Percentiles rank a stretch among this genome's conserved stretches.
Conservation (phyloP, 2,888 invertebrate species). For the Nomada hirtipes region DNA sequence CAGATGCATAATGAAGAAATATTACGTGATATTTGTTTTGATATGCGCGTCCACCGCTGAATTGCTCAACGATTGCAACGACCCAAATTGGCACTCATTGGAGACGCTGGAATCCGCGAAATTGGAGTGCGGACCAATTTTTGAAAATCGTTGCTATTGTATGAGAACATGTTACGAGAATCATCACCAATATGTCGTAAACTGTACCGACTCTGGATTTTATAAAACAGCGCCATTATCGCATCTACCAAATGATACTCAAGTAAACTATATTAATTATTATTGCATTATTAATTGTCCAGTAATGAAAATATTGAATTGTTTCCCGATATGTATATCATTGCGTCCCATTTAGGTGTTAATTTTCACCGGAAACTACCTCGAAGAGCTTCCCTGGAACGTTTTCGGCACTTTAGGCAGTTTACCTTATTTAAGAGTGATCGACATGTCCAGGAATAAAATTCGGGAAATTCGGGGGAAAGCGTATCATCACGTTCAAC, state of each 20-base stretch:
- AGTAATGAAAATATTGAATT: neutral
- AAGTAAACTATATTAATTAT: conserved; percentile 79
- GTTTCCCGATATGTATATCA: neutral
- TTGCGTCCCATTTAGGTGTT: conserved; percentile 84
- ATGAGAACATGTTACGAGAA: conserved; percentile 85
- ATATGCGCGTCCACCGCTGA: conserved; percentile 46
- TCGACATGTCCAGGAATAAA: conserved; percentile 91
- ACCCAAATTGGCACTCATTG: conserved; percentile 78
- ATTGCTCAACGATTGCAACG: conserved; percentile 60
- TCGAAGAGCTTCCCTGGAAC: conserved; percentile 89
- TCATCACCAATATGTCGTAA: conserved; percentile 87
- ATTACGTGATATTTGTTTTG: conserved; percentile 36
- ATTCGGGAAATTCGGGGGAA: conserved; percentile 90
- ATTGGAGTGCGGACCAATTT: conserved; percentile 84
- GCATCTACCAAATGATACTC: conserved; percentile 88
- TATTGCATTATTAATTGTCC: neutral
- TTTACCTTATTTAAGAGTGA: conserved; percentile 86
- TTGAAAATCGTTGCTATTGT: conserved; percentile 86
- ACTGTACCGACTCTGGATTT: conserved; percentile 89
- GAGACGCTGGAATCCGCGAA: conserved; percentile 72
- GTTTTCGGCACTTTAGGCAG: conserved; percentile 88
- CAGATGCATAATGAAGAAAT: conserved; percentile 55
- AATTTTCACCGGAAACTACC: conserved; percentile 90
- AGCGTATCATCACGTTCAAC: conserved; percentile 90
- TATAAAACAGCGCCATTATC: conserved; percentile 86